phyloP scores from a whole-genome alignment of 2,888 invertebrate genomes.

The Teleiodes luculella region DNA sequence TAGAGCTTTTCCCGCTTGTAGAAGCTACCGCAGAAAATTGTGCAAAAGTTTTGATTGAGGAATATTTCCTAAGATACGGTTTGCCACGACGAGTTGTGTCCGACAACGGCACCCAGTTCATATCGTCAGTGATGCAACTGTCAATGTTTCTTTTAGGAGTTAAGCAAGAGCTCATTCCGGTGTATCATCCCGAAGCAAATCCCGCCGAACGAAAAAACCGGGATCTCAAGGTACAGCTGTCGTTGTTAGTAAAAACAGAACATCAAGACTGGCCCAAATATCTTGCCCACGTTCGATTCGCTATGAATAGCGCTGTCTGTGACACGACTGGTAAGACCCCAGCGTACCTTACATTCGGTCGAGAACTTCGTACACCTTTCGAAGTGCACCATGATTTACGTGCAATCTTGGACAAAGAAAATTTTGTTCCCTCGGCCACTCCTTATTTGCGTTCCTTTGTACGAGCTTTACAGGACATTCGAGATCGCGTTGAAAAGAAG shows the following conservation, averaged over 20 bases:
- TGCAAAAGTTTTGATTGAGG: not conserved
- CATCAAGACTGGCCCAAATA: conserved; percentile 14
- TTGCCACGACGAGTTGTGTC: not conserved
- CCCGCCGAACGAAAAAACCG: conserved; percentile 19
- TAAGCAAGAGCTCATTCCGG: conserved; percentile 14
- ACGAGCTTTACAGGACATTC: not conserved
- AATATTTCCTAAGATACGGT: conserved; percentile 6
- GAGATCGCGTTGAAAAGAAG: not conserved
- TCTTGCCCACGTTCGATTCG: not conserved
- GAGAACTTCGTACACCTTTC: no score
- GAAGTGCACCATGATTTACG: no score
- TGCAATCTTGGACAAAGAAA: not conserved
- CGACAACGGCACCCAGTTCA: conserved; percentile 12
- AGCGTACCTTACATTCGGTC: no score
- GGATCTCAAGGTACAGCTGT: not conserved
- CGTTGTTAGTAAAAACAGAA: conserved; percentile 7
- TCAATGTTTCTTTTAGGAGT: conserved; percentile 15
- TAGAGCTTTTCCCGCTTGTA: conserved; percentile 13
- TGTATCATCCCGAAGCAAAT: conserved; percentile 19
- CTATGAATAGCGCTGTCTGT: no score
- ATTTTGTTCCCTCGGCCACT: not conserved
- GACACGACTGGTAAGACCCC: no score
- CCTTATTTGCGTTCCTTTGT: not conserved
- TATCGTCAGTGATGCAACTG: no score
- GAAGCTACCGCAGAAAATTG: conserved; percentile 17